Base-by-base conservation (phyloP, 1,140 invertebrate genomes). In the Radopholus similis region DNA sequence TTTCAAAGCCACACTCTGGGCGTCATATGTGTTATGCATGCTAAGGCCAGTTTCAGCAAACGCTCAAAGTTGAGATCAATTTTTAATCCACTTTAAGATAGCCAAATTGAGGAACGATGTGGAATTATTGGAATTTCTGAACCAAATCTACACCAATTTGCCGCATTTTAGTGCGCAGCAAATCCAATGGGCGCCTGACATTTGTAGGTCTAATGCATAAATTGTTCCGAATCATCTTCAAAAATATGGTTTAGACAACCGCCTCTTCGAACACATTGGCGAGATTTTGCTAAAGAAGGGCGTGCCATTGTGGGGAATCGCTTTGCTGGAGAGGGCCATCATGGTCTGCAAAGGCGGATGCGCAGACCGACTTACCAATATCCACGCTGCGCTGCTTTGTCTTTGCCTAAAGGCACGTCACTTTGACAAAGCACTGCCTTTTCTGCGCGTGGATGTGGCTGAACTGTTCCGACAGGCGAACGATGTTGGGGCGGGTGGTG, bases 391-490 rank as follows among this genome's bases (percentile, higher is more conserved):
- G 6, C 28, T 70, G 9, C 70, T 70, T 47, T 70, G 68, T 34
- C 51, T 70, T 21, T 70, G 66, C n/a, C 40, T 70, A 13, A 70
- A 70, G 40, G 68, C 68, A 4, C 40, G 35, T 1, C 40, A 72
- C 40, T 70, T 70, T 40, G 65, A 66, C 49, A 44, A 32, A 15
- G 64, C 64, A 34, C 23, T 73, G 35, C 70, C 68, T 2, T 70
- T 70, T 23, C 59, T 70, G 28, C 18, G 34, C 13, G 34, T 70
- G n/a, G 40, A 70, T 40, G 55, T 71, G 11, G 70, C 37, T n/a
- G 47, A 70, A 32, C 30, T 70, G 32, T 70, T 70, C n/a, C 34
- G 47, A 23, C 44, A 51, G 18, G 26, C 54, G 3, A 30, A 32
- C 32, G 44, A 34, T 28, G 30, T 35, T 21, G 26, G 3, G 18